A percentile compares a stretch with the other conserved stretches of the same genome.
Conservation (phyloP, 2,113 vertebrate genomes). For the Pomatorhinus ruficollis region DNA sequence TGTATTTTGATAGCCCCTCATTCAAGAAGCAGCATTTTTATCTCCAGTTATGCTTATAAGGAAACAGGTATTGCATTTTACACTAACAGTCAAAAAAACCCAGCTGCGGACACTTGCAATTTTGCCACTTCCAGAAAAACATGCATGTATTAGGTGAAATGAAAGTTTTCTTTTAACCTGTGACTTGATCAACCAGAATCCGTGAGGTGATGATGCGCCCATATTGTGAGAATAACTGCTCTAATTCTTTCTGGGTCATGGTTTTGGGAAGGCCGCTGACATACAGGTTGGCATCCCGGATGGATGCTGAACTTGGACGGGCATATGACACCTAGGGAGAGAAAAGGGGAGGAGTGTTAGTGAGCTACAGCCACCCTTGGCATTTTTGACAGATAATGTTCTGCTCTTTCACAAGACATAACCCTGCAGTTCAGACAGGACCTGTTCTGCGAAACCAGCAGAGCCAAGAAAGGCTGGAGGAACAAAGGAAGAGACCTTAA, state of each 20-base stretch:
- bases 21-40: background rate
- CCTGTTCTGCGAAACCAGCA: background rate
- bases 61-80: background rate
- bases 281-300: constrained; percentile 97
- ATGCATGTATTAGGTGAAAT: background rate
- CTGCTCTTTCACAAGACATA: background rate
- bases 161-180: constrained; percentile 81
- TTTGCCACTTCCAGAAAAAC: background rate
- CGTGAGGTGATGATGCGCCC: constrained; percentile 99
- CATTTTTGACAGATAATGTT: background rate
- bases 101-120: background rate
- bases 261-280: constrained; percentile 99
- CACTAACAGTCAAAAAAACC: accelerated
- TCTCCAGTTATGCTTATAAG: background rate
- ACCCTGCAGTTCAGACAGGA: background rate
- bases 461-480: constrained; percentile 21
- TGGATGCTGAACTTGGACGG: constrained; percentile 97
- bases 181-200: constrained; percentile 99
- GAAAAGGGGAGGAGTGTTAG: background rate
- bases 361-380: background rate
- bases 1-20: background rate
- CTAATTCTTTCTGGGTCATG: constrained; percentile 99
- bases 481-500: constrained; percentile 55
- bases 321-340: constrained; percentile 92
- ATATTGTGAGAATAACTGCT: constrained; percentile 99